Evolutionary conservation across 2,113 vertebrate species (phyloP).

Genomic region (Ceyx cyanopectus): DNA sequence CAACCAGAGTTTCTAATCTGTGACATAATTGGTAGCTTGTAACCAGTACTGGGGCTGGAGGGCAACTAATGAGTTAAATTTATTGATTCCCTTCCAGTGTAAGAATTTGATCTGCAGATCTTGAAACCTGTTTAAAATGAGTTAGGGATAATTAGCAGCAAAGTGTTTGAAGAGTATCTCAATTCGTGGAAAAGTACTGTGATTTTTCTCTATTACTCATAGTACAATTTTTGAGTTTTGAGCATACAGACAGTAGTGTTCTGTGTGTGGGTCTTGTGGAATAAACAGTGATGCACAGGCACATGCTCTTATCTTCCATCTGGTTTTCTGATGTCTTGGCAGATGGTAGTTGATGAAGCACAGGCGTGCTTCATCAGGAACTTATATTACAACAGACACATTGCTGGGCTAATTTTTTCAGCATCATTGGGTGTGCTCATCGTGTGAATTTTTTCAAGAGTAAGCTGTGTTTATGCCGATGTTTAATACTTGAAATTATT

Average conservation of each 20-base stretch:
- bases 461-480: not conserved
- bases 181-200: not conserved
- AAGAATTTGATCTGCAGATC: not conserved
- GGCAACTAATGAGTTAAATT: not conserved
- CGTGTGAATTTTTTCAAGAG: conserved; percentile 1
- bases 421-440: not conserved
- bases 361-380: not conserved
- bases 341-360: not conserved
- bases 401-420: conserved; percentile 11
- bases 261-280: not conserved
- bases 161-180: not conserved
- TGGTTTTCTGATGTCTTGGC: conserved; percentile 42
- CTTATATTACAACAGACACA: not conserved
- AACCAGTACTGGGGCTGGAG: not conserved
- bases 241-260: not conserved
- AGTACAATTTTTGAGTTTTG: not conserved
- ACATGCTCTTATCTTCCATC: not conserved
- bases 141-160: not conserved
- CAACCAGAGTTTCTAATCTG: not conserved
- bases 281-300: not conserved
- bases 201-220: not conserved
- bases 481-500: conserved; percentile 4
- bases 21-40: not conserved
- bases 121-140: not conserved
- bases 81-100: not conserved